Evolutionary conservation across 2,797 vertebrate genomes (phyloP).

Genomic region (Muraenolepis orangiensis): DNA sequence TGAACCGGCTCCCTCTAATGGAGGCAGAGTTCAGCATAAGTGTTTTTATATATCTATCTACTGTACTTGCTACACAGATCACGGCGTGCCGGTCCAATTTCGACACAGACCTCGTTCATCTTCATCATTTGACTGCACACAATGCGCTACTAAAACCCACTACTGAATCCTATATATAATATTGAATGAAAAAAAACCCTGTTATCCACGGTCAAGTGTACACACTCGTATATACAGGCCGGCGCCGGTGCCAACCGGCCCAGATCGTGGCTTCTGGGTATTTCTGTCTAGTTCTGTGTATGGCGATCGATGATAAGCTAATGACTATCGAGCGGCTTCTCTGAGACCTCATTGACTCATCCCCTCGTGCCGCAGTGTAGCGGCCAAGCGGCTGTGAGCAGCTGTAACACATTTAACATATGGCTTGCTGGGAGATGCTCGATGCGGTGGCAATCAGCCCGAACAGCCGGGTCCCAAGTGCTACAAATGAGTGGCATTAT

Average conservation of each 20-base stretch:
- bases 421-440: constrained; percentile 42
- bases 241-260: no score
- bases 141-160: background rate
- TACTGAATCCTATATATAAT: background rate
- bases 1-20: constrained; percentile 93
- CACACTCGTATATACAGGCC: no score
- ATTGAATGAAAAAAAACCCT: background rate
- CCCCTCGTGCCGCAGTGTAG: constrained; percentile 22
- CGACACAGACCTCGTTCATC: no score
- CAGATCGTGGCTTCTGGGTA: no score
- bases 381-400: constrained; percentile 20
- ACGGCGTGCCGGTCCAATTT: no score
- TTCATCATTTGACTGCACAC: no score
- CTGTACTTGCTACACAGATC: no score
- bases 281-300: constrained; percentile 30
- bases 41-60: background rate
- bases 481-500: constrained; percentile 65
- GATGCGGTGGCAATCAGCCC: constrained; percentile 49
- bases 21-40: background rate
- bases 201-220: no score
- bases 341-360: constrained; percentile 32
- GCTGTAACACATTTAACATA: constrained; percentile 49
- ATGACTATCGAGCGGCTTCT: constrained; percentile 47
- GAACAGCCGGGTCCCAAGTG: constrained; percentile 44
- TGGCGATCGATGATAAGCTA: constrained; percentile 45